Evolutionary conservation across 2,797 vertebrate species (phyloP).

Genomic region (Echiichthys vipera): DNA sequence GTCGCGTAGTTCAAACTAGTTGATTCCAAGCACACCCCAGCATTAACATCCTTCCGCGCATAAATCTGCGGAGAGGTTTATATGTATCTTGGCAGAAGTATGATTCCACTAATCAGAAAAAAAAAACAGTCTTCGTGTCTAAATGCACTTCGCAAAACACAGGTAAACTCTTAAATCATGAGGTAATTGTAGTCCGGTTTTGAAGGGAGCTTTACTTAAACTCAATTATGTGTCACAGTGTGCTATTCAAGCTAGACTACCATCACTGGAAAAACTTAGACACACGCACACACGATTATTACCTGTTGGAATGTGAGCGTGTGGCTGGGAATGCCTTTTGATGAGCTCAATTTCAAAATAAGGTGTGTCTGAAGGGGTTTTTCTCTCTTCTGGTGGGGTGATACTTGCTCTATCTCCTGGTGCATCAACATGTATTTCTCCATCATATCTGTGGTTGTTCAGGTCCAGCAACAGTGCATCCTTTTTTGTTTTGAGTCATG

Average conservation of each 20-base stretch:
- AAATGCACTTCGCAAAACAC: conserved; percentile 9
- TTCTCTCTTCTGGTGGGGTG: not conserved
- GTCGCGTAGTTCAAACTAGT: not conserved
- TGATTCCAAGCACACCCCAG: not conserved
- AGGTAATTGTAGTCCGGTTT: conserved; percentile 49
- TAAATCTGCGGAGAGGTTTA: not conserved
- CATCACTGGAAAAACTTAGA: conserved; percentile 20
- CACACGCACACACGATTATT: conserved; percentile 39
- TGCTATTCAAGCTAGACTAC: conserved; percentile 24
- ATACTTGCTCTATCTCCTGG: not conserved
- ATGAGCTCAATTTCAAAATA: conserved; percentile 20
- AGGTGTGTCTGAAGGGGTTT: not conserved
- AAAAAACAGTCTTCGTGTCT: not conserved
- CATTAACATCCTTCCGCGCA: not conserved
- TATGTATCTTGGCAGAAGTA: not conserved
- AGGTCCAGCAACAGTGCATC: not conserved
- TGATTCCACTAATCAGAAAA: not conserved
- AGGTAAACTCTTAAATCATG: conserved; percentile 45
- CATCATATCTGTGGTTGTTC: conserved; percentile 11
- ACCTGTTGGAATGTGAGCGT: conserved; percentile 45
- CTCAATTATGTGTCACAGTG: conserved; percentile 38
- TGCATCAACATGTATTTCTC: not conserved
- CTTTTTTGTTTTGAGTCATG: conserved; percentile 31
- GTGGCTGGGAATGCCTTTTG: conserved; percentile 27
- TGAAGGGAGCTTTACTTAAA: conserved; percentile 38